Conservation (phyloP, 2,113 vertebrate species). For the Eira barbara region DNA sequence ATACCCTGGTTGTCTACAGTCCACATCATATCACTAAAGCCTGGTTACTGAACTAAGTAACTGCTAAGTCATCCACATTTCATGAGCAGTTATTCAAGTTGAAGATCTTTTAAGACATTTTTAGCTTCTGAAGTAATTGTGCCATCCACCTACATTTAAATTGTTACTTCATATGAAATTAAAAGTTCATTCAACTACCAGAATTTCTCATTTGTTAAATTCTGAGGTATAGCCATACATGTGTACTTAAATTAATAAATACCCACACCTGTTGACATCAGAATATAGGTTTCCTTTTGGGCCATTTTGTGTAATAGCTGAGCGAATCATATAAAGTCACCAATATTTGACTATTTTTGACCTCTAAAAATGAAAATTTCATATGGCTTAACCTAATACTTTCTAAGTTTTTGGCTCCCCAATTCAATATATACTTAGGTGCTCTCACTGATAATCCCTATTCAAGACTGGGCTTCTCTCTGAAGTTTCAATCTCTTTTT, state of each 20-base stretch:
- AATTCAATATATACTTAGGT: neutral
- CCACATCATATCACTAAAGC: neutral
- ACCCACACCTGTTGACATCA: neutral
- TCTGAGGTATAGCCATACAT: neutral
- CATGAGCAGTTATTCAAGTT: neutral
- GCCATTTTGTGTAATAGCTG: neutral
- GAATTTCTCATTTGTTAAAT: slow-evolving; percentile 43
- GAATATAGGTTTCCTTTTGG: neutral
- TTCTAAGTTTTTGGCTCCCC: neutral
- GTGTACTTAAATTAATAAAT: slow-evolving; percentile 15
- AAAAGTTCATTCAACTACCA: slow-evolving; percentile 8
- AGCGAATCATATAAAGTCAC: neutral
- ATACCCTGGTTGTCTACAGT: neutral
- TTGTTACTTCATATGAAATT: slow-evolving; percentile 21
- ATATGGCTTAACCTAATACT: neutral
- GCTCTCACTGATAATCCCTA: neutral
- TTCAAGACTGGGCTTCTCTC: neutral
- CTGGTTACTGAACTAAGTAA: neutral
- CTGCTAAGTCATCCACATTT: too few relatives aligned
- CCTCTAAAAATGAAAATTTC: slow-evolving; percentile 19
- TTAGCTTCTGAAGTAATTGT: slow-evolving; percentile 45
- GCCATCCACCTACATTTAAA: slow-evolving; percentile 1
- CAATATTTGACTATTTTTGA: neutral
- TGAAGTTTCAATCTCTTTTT: neutral
- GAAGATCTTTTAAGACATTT: slow-evolving; percentile 28